Evolutionary conservation across 1,140 invertebrate genomes (phyloP).

Genomic region (Tenebrio molitor): DNA sequence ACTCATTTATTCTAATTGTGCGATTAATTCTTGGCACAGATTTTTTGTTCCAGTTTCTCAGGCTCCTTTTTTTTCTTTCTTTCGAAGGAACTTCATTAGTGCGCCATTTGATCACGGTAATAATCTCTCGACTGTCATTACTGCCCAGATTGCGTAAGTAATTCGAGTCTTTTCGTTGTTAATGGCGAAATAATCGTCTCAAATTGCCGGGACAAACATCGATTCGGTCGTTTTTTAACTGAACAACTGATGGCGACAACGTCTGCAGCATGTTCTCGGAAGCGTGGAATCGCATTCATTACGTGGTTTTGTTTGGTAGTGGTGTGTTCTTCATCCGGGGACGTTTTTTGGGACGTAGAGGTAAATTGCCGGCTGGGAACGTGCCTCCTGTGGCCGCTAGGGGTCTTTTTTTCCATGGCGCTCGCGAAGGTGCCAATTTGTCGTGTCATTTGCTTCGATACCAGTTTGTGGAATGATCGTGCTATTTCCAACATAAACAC

Average conservation of each 20-base stretch:
- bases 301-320: background rate
- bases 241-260: background rate
- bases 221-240: conserved; percentile 18
- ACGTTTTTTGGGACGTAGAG: background rate
- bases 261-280: conserved; percentile 6
- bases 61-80: background rate
- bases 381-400: background rate
- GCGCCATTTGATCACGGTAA: conserved; percentile 25
- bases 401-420: background rate
- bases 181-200: conserved; percentile 30
- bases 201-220: conserved; percentile 23
- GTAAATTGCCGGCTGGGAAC: conserved; percentile 8
- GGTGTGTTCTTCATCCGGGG: background rate
- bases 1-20: conserved; percentile 15
- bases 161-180: conserved; percentile 36
- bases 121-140: conserved; percentile 18
- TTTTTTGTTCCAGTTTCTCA: conserved; percentile 10
- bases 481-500: background rate
- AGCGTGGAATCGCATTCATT: background rate
- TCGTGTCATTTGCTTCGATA: background rate
- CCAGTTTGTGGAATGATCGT: background rate
- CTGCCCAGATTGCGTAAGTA: conserved; percentile 29
- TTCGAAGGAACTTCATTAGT: conserved; percentile 24
- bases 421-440: conserved; percentile 17
- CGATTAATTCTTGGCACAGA: conserved; percentile 3